Evolutionary conservation across 2,113 vertebrate genomes (phyloP).

Genomic region (Butastur rufipennis): DNA sequence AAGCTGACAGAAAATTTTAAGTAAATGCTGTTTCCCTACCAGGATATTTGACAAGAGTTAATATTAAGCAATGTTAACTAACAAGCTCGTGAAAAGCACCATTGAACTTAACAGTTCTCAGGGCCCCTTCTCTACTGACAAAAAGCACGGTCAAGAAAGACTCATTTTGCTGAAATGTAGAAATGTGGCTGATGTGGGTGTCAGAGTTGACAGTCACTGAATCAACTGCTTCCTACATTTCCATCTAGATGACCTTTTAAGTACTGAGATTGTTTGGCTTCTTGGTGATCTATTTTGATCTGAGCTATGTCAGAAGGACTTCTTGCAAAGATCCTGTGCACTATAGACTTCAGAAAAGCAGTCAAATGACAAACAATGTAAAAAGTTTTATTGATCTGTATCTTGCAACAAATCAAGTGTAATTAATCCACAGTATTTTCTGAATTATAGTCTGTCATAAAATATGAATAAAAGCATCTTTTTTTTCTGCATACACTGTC

Average conservation of each 20-base stretch:
- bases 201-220: neutral
- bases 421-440: slow-evolving; percentile 63
- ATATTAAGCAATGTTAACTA: neutral
- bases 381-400: slow-evolving; percentile 62
- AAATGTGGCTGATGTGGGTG: neutral
- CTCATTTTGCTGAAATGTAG: neutral
- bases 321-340: neutral
- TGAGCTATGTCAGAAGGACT: neutral
- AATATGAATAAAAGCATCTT: slow-evolving; percentile 38
- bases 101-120: neutral
- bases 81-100: neutral
- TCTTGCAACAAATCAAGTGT: slow-evolving; percentile 25
- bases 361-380: slow-evolving; percentile 45
- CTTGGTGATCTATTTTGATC: neutral
- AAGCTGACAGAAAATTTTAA: neutral
- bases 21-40: neutral
- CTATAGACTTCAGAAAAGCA: slow-evolving; percentile 5
- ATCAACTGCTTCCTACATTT: neutral
- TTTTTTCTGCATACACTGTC: slow-evolving; percentile 19
- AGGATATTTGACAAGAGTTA: neutral
- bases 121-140: neutral
- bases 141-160: neutral
- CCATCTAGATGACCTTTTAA: neutral
- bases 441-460: slow-evolving; percentile 51
- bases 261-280: neutral